Evolutionary conservation across 2,888 invertebrate genomes (phyloP).

Genomic region (Heteromurus nitidus): DNA sequence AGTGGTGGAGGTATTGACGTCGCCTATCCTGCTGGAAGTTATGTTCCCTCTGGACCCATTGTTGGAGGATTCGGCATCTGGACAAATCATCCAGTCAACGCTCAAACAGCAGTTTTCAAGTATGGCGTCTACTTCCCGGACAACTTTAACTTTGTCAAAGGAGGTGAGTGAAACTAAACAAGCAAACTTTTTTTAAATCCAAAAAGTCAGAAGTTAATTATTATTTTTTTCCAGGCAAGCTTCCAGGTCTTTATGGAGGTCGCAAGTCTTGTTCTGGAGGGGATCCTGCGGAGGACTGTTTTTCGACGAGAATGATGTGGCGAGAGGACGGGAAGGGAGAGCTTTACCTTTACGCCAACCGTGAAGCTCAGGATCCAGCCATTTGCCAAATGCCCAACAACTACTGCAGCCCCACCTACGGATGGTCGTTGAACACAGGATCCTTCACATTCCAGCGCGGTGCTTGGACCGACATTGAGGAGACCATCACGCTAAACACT

Average conservation of each 20-base stretch:
- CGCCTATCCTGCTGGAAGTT: conserved; percentile 66
- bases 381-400: conserved; percentile 68
- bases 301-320: conserved; percentile 66
- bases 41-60: conserved; percentile 65
- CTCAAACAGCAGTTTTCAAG: conserved; percentile 66
- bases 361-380: conserved; percentile 69
- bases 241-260: conserved; percentile 66
- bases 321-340: conserved; percentile 62
- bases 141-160: conserved; percentile 64
- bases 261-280: conserved; percentile 41
- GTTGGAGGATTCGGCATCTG: conserved; percentile 71
- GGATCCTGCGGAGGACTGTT: conserved; percentile 61
- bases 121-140: conserved; percentile 67
- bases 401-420: conserved; percentile 67
- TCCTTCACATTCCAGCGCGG: conserved; percentile 50
- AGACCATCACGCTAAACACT: conserved; percentile 64
- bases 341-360: conserved; percentile 69
- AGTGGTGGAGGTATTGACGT: conserved; percentile 71
- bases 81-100: conserved; percentile 60
- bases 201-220: neutral
- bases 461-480: conserved; percentile 64
- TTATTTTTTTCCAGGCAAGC: conserved; percentile 41
- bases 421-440: conserved; percentile 69
- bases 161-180: conserved; percentile 43
- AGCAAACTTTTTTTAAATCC: neutral